These are phyloP conservation scores for Nemotelus nigrinus DNA, from an alignment of 2,888 invertebrate genomes.

Conservation along the genomic window DNA sequence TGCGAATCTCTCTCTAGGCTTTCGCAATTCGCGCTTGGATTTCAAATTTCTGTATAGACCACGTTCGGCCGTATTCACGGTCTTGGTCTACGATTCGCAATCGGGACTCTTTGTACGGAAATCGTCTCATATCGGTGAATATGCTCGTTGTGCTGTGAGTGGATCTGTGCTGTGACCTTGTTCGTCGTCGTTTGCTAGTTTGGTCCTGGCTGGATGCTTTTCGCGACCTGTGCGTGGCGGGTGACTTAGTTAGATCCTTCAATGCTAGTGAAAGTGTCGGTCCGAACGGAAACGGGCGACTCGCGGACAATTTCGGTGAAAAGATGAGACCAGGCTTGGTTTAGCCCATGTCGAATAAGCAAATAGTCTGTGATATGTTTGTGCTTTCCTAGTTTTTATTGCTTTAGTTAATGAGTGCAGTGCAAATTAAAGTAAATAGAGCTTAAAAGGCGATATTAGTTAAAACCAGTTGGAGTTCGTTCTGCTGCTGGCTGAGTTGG, in stretches of 20 bases:
- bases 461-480: not conserved
- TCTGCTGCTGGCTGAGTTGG: not conserved
- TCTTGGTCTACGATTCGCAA: not conserved
- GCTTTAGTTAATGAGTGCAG: constrained; percentile 21
- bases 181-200: not conserved
- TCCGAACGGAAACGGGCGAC: constrained; percentile 25
- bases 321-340: constrained; percentile 27
- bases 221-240: not conserved
- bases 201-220: not conserved
- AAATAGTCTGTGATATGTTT: constrained; percentile 38
- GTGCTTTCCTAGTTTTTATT: constrained; percentile 40
- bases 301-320: constrained; percentile 15
- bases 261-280: constrained; percentile 39
- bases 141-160: too few species aligned
- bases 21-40: not conserved
- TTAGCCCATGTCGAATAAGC: constrained; percentile 7
- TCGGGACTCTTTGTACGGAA: too few species aligned
- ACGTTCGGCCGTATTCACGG: not conserved
- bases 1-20: not conserved
- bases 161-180: not conserved
- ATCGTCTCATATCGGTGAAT: too few species aligned
- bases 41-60: not conserved
- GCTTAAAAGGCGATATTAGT: constrained; percentile 45
- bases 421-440: constrained; percentile 47
- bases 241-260: constrained; percentile 7